Percentiles rank a stretch among this genome's conserved stretches.
phyloP scores from a whole-genome alignment of 1,140 invertebrate species.

The Brachionus manjavacas region DNA sequence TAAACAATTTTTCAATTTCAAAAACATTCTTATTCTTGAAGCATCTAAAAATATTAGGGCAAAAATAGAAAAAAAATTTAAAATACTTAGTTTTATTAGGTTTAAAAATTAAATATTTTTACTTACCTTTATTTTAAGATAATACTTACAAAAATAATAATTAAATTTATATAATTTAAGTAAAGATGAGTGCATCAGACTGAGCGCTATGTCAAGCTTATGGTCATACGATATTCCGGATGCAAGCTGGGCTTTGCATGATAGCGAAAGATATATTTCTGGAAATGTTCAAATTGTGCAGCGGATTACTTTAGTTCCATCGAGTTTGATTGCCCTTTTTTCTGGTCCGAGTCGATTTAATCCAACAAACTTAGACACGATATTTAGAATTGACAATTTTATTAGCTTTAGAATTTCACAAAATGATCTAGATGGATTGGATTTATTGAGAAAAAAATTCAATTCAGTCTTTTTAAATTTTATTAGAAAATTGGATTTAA shows the following conservation, averaged over 20 bases:
- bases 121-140: too few relatives aligned
- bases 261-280: neutral
- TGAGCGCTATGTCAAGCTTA: neutral
- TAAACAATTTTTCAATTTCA: neutral
- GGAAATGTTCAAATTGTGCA: neutral
- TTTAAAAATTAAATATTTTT: too few relatives aligned
- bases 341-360: neutral
- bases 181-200: neutral
- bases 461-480: constrained; percentile 4
- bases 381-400: neutral
- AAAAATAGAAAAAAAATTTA: too few relatives aligned
- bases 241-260: neutral
- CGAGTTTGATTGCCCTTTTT: neutral
- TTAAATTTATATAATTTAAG: neutral
- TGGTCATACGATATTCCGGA: neutral
- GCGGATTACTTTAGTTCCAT: neutral
- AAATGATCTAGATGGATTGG: neutral
- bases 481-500: neutral
- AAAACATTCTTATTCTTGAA: too few relatives aligned
- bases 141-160: neutral
- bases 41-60: too few relatives aligned
- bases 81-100: neutral
- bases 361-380: neutral
- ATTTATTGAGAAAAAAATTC: neutral
- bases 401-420: neutral